Evolutionary conservation across 2,113 vertebrate genomes (phyloP).

Genomic region (Xiphophorus couchianus): DNA sequence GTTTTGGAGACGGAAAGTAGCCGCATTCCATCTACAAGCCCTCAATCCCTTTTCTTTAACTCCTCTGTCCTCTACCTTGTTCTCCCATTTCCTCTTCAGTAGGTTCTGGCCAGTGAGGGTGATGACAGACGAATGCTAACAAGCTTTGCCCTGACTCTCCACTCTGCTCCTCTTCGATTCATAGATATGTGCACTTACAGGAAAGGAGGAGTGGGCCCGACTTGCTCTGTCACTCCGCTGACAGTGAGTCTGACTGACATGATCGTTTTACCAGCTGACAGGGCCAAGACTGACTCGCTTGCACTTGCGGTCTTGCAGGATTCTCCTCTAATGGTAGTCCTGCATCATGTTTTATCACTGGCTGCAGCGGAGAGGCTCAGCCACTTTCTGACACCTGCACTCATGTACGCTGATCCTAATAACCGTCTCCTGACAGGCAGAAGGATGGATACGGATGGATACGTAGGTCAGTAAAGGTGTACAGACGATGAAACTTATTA

Average conservation of each 20-base stretch:
- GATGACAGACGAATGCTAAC: conserved; percentile 67
- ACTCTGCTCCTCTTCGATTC: conserved; percentile 44
- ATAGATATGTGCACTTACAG: conserved; percentile 54
- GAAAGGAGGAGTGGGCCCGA: conserved; percentile 2
- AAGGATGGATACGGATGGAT: no score
- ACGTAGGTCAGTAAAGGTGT: no score
- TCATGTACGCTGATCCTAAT: not conserved
- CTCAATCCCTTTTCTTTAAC: not conserved
- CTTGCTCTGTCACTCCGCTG: conserved; percentile 32
- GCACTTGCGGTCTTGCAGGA: conserved; percentile 26
- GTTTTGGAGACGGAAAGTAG: not conserved
- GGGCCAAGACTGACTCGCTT: conserved; percentile 5
- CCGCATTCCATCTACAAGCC: not conserved
- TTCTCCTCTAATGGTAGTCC: conserved; percentile 22
- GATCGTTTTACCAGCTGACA: conserved; percentile 36
- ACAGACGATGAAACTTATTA: no score
- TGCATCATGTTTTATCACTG: conserved; percentile 21
- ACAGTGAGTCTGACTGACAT: conserved; percentile 34
- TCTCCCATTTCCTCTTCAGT: conserved; percentile 15
- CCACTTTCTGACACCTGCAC: conserved; percentile 29
- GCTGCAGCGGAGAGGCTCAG: conserved; percentile 9
- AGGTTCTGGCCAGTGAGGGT: conserved; percentile 41
- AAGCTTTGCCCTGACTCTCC: conserved; percentile 59
- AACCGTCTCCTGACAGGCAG: no score
- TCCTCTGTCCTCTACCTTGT: conserved; percentile 25